Percentiles rank a stretch among this genome's conserved stretches.
phyloP scores from a whole-genome alignment of 2,797 vertebrate genomes.

The Darevskia nairensis region DNA sequence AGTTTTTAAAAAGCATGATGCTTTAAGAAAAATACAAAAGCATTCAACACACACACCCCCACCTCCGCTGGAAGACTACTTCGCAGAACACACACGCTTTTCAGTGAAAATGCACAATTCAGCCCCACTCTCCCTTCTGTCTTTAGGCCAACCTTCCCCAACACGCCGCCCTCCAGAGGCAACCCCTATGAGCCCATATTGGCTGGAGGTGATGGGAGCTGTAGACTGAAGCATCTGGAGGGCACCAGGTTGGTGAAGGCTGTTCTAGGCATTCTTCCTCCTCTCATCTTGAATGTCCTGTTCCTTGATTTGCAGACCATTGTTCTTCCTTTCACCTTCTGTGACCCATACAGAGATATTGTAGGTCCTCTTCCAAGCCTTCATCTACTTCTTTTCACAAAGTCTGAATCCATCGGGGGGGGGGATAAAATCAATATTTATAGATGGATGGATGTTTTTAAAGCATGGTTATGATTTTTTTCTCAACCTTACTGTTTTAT shows the following conservation, averaged over 20 bases:
- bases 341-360: no score
- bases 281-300: neutral
- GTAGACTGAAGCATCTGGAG: neutral
- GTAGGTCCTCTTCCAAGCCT: neutral
- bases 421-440: no score
- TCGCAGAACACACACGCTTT: neutral
- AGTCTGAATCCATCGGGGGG: neutral
- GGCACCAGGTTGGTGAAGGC: neutral
- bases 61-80: conserved; percentile 31
- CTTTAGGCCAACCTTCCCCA: neutral
- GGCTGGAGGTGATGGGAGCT: neutral
- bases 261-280: neutral
- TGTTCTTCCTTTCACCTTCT: neutral
- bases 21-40: conserved; percentile 1
- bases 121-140: neutral
- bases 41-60: neutral
- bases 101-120: neutral
- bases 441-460: no score
- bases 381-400: neutral
- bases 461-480: no score
- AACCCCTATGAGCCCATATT: neutral
- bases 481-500: no score
- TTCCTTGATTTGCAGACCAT: neutral
- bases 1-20: conserved; percentile 29
- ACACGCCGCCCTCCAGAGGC: neutral